phyloP scores from a whole-genome alignment of 1,140 invertebrate genomes.

The Anagrus nilaparvatae region DNA sequence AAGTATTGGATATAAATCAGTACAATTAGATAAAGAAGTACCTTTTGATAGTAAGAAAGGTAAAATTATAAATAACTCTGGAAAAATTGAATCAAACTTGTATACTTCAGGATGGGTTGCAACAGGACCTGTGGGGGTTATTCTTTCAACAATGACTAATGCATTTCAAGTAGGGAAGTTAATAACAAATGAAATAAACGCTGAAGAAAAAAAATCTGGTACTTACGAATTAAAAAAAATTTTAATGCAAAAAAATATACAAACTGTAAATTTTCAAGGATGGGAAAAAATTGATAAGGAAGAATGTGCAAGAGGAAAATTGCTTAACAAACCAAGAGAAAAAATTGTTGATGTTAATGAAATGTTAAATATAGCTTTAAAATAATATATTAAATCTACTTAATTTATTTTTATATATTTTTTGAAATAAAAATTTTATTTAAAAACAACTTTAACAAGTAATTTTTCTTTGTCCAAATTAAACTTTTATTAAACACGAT shows the following conservation, averaged over 20 bases:
- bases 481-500: constrained; percentile 44
- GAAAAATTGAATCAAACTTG: constrained; percentile 58
- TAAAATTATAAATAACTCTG: constrained; percentile 57
- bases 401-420: not conserved
- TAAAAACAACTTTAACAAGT: too few species aligned
- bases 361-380: constrained; percentile 63
- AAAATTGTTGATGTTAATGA: constrained; percentile 67
- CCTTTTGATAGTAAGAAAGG: constrained; percentile 65
- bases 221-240: constrained; percentile 45
- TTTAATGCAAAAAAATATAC: constrained; percentile 48
- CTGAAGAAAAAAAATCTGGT: constrained; percentile 45
- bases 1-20: constrained; percentile 80
- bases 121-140: constrained; percentile 85
- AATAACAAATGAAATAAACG: constrained; percentile 54
- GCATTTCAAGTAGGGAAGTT: constrained; percentile 67
- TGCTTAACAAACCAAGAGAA: constrained; percentile 71
- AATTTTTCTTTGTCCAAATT: constrained; percentile 37
- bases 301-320: constrained; percentile 59
- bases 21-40: constrained; percentile 56
- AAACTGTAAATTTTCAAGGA: constrained; percentile 64
- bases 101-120: constrained; percentile 92
- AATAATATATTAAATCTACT: constrained; percentile 6
- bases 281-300: constrained; percentile 80
- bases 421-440: not conserved
- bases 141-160: constrained; percentile 86